A percentile compares a stretch with the other conserved stretches of the same genome.
These are phyloP conservation scores for Drosophila nigromelanica DNA, from an alignment of 1,140 invertebrate genomes.

Conservation along the genomic window DNA sequence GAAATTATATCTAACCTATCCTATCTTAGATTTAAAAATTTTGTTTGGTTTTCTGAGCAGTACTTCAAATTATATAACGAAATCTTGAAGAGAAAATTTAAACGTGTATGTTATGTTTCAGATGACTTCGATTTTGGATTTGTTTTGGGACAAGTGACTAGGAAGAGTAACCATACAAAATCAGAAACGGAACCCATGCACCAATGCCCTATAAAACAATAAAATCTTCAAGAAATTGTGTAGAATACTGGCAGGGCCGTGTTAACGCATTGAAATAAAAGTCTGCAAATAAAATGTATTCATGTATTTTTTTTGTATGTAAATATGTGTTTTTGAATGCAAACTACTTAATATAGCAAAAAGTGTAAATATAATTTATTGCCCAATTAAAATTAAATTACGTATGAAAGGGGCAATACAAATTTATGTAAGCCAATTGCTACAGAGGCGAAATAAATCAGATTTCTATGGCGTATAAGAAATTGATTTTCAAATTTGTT, in stretches of 20 bases:
- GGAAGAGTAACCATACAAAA: constrained; percentile 19
- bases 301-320: neutral
- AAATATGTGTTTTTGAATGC: constrained; percentile 9
- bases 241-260: constrained; percentile 45
- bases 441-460: constrained; percentile 67
- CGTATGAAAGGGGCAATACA: constrained; percentile 56
- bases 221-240: constrained; percentile 34
- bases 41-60: neutral
- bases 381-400: constrained; percentile 35
- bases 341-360: constrained; percentile 34
- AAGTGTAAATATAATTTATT: constrained; percentile 23
- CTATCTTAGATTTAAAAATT: constrained; percentile 15
- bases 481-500: constrained; percentile 50
- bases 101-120: neutral
- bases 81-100: constrained; percentile 5
- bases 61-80: neutral
- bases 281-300: constrained; percentile 4
- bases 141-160: constrained; percentile 8
- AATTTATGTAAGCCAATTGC: constrained; percentile 43
- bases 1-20: constrained; percentile 30
- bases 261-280: constrained; percentile 14
- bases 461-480: constrained; percentile 54
- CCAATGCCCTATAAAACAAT: constrained; percentile 48
- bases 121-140: constrained; percentile 14
- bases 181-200: constrained; percentile 56